Conservation (phyloP, 2,113 vertebrate genomes). For the Seriola rivoliana region DNA sequence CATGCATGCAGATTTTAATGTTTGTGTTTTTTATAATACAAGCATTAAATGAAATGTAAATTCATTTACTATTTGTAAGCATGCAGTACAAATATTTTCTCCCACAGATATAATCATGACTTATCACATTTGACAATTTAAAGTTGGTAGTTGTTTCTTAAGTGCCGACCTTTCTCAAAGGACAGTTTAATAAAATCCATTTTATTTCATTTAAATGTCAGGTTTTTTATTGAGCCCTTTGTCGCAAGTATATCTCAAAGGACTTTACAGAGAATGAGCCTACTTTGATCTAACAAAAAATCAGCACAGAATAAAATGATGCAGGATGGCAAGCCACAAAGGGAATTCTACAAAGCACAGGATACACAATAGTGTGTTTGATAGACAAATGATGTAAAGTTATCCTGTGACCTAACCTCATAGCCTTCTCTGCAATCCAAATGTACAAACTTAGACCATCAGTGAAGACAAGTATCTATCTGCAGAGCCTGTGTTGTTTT, state of each 20-base stretch:
- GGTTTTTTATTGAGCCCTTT: conserved; percentile 10
- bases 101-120: background rate
- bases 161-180: background rate
- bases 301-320: conserved; percentile 7
- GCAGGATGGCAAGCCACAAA: conserved; percentile 19
- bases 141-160: conserved; percentile 4
- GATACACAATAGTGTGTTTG: background rate
- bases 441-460: background rate
- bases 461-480: conserved; percentile 6
- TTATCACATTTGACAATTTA: conserved; percentile 16
- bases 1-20: background rate
- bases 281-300: conserved; percentile 19
- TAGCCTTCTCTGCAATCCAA: background rate
- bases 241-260: background rate
- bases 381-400: background rate
- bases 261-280: background rate
- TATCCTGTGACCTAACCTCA: background rate
- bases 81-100: background rate
- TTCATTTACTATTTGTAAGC: background rate
- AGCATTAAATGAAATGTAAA: background rate
- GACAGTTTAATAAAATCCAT: conserved; percentile 6
- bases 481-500: conserved; percentile 2
- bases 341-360: background rate
- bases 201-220: conserved; percentile 22
- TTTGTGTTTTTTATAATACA: background rate